A percentile compares a stretch with the other conserved stretches of the same genome.
phyloP scores from a whole-genome alignment of 1,140 invertebrate species.

The Drosophila ercepeae region DNA sequence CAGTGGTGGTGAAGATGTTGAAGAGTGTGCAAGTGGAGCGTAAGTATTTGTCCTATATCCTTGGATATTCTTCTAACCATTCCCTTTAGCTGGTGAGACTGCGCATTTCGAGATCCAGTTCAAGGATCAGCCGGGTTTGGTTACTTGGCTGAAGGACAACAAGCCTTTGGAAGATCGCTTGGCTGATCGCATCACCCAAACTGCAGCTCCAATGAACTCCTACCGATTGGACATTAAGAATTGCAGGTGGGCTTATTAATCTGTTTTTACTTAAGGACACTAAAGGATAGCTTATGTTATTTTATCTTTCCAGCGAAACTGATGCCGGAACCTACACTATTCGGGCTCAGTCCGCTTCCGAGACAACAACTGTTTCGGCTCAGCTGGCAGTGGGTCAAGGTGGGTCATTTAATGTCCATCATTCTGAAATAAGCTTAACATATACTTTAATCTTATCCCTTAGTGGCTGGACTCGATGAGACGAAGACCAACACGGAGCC shows the following conservation, averaged over 20 bases:
- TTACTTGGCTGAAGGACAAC: slow-evolving; percentile 96
- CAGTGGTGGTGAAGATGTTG: slow-evolving; percentile 89
- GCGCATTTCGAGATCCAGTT: slow-evolving; percentile 93
- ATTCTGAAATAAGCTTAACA: background rate
- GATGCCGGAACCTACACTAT: slow-evolving; percentile 97
- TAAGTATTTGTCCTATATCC: slow-evolving; percentile 85
- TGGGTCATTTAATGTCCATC: slow-evolving; percentile 65
- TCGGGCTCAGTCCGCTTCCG: slow-evolving; percentile 92
- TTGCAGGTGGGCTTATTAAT: slow-evolving; percentile 84
- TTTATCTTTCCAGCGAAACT: slow-evolving; percentile 84
- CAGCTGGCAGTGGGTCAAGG: slow-evolving; percentile 93
- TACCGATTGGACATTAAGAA: slow-evolving; percentile 92
- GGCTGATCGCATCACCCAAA: slow-evolving; percentile 89
- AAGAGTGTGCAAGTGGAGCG: slow-evolving; percentile 91
- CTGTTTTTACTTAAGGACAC: background rate
- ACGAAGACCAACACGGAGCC: slow-evolving; percentile 89
- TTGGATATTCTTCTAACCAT: too few relatives aligned
- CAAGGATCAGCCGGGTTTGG: slow-evolving; percentile 85
- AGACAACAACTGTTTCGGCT: slow-evolving; percentile 92
- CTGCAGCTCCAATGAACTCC: slow-evolving; percentile 84
- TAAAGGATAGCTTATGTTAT: background rate
- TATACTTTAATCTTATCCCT: background rate
- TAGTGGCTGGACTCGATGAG: slow-evolving; percentile 86
- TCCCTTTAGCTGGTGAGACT: slow-evolving; percentile 89
- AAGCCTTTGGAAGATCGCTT: slow-evolving; percentile 90